A percentile compares a stretch with the other conserved stretches of the same genome.
Evolutionary conservation across 2,888 invertebrate species (phyloP).

Genomic region (Ypsolopha scabrella): DNA sequence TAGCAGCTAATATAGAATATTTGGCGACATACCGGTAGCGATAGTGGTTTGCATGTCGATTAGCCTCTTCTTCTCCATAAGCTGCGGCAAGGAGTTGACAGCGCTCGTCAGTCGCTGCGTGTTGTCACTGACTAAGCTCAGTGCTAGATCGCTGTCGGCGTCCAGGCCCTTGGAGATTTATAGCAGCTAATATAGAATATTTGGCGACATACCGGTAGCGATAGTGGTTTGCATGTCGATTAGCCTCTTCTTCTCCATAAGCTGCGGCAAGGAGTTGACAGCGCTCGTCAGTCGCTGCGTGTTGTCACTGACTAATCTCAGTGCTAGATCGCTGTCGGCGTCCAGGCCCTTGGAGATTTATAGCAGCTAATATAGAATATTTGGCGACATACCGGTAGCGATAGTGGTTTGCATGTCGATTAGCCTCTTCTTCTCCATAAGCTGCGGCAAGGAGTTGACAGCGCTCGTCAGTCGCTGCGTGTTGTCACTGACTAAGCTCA

Average conservation of each 20-base stretch:
- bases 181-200: constrained; percentile 36
- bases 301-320: constrained; percentile 90
- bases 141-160: constrained; percentile 87
- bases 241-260: constrained; percentile 96
- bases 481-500: constrained; percentile 90
- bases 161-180: constrained; percentile 96
- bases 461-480: constrained; percentile 94
- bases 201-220: constrained; percentile 79
- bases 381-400: constrained; percentile 79
- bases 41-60: constrained; percentile 99
- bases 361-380: constrained; percentile 36
- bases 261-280: constrained; percentile 94
- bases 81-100: constrained; percentile 94
- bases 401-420: constrained; percentile 99
- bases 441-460: constrained; percentile 94
- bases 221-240: constrained; percentile 99
- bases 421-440: constrained; percentile 96
- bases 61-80: constrained; percentile 96
- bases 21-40: constrained; percentile 79
- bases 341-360: constrained; percentile 96
- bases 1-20: constrained; percentile 36
- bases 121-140: constrained; percentile 90
- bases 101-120: constrained; percentile 94
- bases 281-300: constrained; percentile 94
- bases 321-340: constrained; percentile 87